A percentile compares a stretch with the other conserved stretches of the same genome.
Evolutionary conservation across 1,140 invertebrate genomes (phyloP).

Genomic region (Atopsyche davidsoni): DNA sequence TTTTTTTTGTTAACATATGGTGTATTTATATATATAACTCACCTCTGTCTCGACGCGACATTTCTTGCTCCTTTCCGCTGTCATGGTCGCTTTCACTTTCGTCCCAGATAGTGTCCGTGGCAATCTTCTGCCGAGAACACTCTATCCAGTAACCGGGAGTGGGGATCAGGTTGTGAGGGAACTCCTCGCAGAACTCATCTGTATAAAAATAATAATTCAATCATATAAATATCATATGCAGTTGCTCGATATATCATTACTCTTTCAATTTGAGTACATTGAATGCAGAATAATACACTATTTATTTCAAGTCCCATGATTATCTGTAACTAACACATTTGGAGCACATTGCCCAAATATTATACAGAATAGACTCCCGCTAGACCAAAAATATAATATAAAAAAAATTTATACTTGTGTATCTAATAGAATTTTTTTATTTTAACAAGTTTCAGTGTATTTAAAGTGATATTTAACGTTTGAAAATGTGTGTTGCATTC

Average conservation of each 20-base stretch:
- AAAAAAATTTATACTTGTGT: no score
- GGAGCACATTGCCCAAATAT: no score
- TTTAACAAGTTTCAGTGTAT: no score
- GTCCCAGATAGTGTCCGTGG: conserved; percentile 78
- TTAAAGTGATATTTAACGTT: no score
- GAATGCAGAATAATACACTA: not conserved
- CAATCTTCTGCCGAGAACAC: conserved; percentile 83
- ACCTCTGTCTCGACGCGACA: conserved; percentile 59
- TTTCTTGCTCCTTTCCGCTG: conserved; percentile 36
- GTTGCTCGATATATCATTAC: not conserved
- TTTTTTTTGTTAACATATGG: not conserved
- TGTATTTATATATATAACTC: no score
- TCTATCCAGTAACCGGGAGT: conserved; percentile 94
- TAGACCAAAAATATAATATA: no score
- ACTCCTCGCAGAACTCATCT: conserved; percentile 91
- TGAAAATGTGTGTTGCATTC: no score
- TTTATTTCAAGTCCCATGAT: no score
- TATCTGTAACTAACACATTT: no score
- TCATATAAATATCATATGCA: no score
- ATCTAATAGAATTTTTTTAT: no score
- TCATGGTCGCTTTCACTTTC: conserved; percentile 80
- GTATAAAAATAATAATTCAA: conserved; percentile 32
- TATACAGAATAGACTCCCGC: no score
- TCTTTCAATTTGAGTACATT: not conserved
- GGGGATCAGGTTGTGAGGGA: conserved; percentile 82